A percentile compares a stretch with the other conserved stretches of the same genome.
Evolutionary conservation across 2,113 vertebrate species (phyloP).

Genomic region (Scartelaos histophorus): DNA sequence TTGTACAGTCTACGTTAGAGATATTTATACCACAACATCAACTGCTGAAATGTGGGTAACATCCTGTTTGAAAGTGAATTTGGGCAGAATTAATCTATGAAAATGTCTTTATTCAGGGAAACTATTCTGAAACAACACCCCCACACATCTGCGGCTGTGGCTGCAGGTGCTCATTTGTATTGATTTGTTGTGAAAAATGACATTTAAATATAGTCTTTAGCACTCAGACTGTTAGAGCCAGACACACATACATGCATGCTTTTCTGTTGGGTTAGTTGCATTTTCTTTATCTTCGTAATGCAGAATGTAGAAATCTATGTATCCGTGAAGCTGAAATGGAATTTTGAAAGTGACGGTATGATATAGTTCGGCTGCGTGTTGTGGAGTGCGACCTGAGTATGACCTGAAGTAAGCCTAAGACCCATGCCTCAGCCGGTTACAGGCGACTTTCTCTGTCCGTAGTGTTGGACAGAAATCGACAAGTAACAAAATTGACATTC

Average conservation of each 20-base stretch:
- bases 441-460: conserved; percentile 57
- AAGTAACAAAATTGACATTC: conserved; percentile 22
- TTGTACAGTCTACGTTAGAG: neutral
- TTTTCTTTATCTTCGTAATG: conserved; percentile 2
- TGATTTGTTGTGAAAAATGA: conserved; percentile 41
- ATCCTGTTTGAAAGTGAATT: conserved; percentile 66
- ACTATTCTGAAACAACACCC: conserved; percentile 61
- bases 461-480: conserved; percentile 43
- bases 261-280: neutral
- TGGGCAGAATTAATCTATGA: conserved; percentile 70
- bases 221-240: conserved; percentile 8
- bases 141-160: conserved; percentile 69
- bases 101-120: conserved; percentile 61
- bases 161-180: conserved; percentile 82
- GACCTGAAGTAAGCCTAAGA: conserved; percentile 68
- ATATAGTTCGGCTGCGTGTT: conserved; percentile 42
- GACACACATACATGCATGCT: neutral
- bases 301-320: conserved; percentile 10
- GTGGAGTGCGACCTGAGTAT: conserved; percentile 21
- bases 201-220: conserved; percentile 66
- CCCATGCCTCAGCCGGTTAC: conserved; percentile 56
- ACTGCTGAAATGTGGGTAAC: conserved; percentile 46
- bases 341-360: conserved; percentile 62
- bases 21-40: conserved; percentile 41
- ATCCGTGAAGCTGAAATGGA: conserved; percentile 22